A percentile compares a stretch with the other conserved stretches of the same genome.
phyloP scores from a whole-genome alignment of 2,113 vertebrate genomes.

The Aphyosemion australe region DNA sequence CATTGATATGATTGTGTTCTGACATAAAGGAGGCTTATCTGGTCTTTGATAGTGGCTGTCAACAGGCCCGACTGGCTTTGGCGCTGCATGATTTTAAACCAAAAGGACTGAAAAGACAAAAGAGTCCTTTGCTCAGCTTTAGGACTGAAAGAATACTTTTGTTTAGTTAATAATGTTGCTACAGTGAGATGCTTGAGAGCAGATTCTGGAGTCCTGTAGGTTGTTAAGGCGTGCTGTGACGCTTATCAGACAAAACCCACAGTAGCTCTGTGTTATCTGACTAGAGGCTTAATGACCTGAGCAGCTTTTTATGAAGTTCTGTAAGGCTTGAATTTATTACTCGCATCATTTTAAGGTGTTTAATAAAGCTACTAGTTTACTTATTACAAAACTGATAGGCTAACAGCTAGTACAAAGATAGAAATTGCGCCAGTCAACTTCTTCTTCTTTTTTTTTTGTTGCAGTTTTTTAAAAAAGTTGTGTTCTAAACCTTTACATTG shows the following conservation, averaged over 20 bases:
- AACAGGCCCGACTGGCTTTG: constrained; percentile 19
- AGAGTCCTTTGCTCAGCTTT: constrained; percentile 2
- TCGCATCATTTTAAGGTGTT: background rate
- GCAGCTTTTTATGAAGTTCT: constrained; percentile 14
- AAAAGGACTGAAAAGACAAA: constrained; percentile 13
- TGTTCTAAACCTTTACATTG: too few relatives aligned
- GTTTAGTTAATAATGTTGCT: background rate
- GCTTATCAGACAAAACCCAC: constrained; percentile 56
- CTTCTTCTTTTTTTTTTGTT: too few relatives aligned
- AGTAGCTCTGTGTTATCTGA: constrained; percentile 52
- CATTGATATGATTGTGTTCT: constrained; percentile 46
- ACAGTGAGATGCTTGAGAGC: background rate
- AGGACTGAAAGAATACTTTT: background rate
- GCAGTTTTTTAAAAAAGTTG: too few relatives aligned
- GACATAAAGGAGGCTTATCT: constrained; percentile 40
- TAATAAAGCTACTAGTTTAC: background rate
- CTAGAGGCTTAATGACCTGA: constrained; percentile 59
- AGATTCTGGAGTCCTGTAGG: background rate
- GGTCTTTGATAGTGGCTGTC: constrained; percentile 46
- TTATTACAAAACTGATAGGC: too few relatives aligned
- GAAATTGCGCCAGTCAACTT: too few relatives aligned
- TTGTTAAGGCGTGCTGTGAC: constrained; percentile 17
- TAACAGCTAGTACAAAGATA: too few relatives aligned
- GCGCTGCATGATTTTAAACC: constrained; percentile 3
- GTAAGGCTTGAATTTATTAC: background rate